Evolutionary conservation across 2,113 vertebrate species (phyloP), one percentile per base, ranked within the genome.

Genomic region (Zeus faber): DNA sequence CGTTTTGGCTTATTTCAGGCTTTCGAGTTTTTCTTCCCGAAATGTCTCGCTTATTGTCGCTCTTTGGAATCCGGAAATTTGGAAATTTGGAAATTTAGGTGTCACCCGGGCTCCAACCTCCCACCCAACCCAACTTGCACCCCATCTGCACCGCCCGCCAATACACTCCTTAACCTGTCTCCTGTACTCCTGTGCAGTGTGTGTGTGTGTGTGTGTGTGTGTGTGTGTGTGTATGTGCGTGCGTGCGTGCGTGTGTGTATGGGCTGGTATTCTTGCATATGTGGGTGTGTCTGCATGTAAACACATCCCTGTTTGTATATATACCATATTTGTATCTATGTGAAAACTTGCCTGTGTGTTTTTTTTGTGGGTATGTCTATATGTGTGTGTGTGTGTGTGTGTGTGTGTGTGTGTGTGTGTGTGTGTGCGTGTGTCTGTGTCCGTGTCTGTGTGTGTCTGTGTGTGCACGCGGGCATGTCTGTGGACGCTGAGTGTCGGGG

Each of bases 401-500:
- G 52, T 54, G 39, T 43, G 39, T 29, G 24, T 21, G 41, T 24
- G 23, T 27, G 22, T 27, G 53, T 55, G 24, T 16, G 29, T 8
- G 40, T 18, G 16, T 43, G 40, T 43, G 5, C 20, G n/a, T 43
- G 40, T 52, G 43, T 24, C 39, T 46, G 50, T 35, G 27, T 37
- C 47, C 62, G 49, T 20, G 31, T 4, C 10, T 13, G 49, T 49
- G 47, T 27, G 47, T 49, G 25, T 49, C 50, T 53, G 46, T 55
- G 59, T 47, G n/a, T 49, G 16, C 50, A 41, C 52, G 59, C 41
- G n/a, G 45, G 16, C 50, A 16, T 29, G 69, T 64, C 62, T 57
- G 57, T 49, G 74, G 58, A 72, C 67, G 72, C 65, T 64, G 63
- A 65, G 62, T 62, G 68, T 58, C 23, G 67, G 55, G 65, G 80